Evolutionary conservation across 2,888 invertebrate genomes (phyloP).

Genomic region (Limnephilus rhombicus): DNA sequence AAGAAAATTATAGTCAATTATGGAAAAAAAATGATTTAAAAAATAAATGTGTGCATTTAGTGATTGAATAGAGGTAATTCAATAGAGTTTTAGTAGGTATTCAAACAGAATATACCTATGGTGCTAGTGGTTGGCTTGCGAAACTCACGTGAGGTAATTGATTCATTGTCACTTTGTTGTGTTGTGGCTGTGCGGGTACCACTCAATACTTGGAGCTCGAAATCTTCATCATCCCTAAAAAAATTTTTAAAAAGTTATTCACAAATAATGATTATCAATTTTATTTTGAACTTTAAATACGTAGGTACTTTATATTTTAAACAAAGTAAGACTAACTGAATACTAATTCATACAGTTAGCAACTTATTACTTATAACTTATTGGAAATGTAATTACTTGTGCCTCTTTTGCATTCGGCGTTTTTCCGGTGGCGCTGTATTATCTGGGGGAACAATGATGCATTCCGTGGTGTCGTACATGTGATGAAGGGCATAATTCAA

Average conservation of each 20-base stretch:
- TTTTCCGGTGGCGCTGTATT: constrained; percentile 77
- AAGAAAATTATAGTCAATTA: background rate
- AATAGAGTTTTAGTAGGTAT: background rate
- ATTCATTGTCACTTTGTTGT: constrained; percentile 80
- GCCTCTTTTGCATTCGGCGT: constrained; percentile 69
- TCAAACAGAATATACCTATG: constrained; percentile 76
- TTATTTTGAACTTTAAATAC: background rate
- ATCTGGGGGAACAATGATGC: constrained; percentile 79
- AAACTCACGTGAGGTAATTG: constrained; percentile 82
- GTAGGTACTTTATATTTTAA: background rate
- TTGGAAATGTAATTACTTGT: constrained; percentile 54
- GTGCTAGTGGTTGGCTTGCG: constrained; percentile 82
- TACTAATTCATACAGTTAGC: background rate
- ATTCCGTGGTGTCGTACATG: constrained; percentile 96
- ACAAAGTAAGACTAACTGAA: background rate
- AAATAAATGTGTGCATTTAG: background rate
- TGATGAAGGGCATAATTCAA: constrained; percentile 93
- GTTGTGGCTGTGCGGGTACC: constrained; percentile 71
- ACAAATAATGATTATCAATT: background rate
- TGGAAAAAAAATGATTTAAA: background rate
- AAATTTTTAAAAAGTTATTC: background rate
- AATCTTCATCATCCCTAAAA: constrained; percentile 82
- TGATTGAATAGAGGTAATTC: background rate
- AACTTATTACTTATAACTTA: no score
- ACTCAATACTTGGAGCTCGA: constrained; percentile 88